phyloP scores from a whole-genome alignment of 2,113 vertebrate genomes.

The Trichechus manatus region DNA sequence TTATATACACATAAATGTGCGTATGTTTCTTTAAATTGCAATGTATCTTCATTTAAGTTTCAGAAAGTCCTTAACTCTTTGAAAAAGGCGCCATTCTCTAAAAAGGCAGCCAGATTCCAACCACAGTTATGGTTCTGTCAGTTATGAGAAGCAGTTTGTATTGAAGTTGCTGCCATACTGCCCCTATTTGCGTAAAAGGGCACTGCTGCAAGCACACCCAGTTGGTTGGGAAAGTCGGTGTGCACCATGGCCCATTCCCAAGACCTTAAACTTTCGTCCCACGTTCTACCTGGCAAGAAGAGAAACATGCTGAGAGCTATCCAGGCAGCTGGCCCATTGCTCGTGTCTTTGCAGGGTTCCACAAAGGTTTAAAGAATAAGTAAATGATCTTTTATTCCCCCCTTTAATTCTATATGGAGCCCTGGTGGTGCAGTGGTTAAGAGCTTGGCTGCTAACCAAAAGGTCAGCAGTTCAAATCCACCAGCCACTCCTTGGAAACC shows the following conservation, averaged over 20 bases:
- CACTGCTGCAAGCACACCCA: background rate
- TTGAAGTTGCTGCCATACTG: rapidly evolving
- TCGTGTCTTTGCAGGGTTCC: too few species aligned
- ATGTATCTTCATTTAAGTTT: background rate
- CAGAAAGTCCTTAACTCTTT: background rate
- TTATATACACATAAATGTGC: background rate
- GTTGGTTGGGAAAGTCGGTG: background rate
- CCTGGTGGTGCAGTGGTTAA: too few species aligned
- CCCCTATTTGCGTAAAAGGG: background rate
- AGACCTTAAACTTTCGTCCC: background rate
- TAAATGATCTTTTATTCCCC: background rate
- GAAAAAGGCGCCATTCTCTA: background rate
- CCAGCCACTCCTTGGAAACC: too few species aligned
- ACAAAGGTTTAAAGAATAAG: background rate
- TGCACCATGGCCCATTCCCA: background rate
- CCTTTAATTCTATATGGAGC: rapidly evolving
- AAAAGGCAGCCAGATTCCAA: background rate
- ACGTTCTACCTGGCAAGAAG: background rate
- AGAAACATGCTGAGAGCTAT: too few species aligned
- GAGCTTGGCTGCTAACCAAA: too few species aligned
- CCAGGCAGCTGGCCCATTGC: background rate
- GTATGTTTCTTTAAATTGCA: background rate
- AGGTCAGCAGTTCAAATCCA: too few species aligned
- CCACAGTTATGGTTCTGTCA: background rate
- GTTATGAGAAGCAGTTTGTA: background rate